Base-by-base conservation (phyloP, 2,797 vertebrate genomes). In the Epinephelus malabaricus region DNA sequence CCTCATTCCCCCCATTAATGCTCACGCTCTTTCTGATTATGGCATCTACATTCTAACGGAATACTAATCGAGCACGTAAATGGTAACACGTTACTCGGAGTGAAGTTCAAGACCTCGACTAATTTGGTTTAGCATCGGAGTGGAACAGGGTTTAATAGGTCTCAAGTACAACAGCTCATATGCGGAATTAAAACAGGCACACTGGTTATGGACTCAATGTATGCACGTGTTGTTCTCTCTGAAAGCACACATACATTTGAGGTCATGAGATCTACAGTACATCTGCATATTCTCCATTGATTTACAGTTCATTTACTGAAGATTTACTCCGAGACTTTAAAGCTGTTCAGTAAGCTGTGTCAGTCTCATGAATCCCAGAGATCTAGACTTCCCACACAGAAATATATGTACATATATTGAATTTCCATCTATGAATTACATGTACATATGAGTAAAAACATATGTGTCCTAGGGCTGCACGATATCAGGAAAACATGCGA, bases 11-110 rank as follows among this genome's bases (percentile, higher is more conserved):
- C 46, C 46, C 47, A 5, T 64, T 76, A 79, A 85, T 69, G 61
- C 78, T 73, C 27, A 55, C 50, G 53, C 84, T 81, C 53, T 55
- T 63, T 79, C 71, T 53, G 83, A 91, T 90, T 87, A 91, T 43
- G 18, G 78, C 75, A 18, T 84, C 85, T 63, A 62, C 76, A 55
- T 88, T 75, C 82, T 45, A 86, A 67, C 85, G 18, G 87, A 89
- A 93, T 92, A 81, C 89, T 94, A 93, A 93, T 93, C 59, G 76
- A 93, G 90, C 92, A 88, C 88, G 90, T 92, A 93, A 93, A 92
- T 90, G 88, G 78, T 88, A 86, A 91, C 90, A 91, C 73, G 85
- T 85, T 89, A 90, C 74, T 86, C 25, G 0, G 54, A 86, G 78
- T 73, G 62, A 81, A 87, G 91, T 91, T 91, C 89, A 82, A 69